Base-by-base conservation (phyloP, 2,888 invertebrate genomes). In the Mechanitis messenoides region DNA sequence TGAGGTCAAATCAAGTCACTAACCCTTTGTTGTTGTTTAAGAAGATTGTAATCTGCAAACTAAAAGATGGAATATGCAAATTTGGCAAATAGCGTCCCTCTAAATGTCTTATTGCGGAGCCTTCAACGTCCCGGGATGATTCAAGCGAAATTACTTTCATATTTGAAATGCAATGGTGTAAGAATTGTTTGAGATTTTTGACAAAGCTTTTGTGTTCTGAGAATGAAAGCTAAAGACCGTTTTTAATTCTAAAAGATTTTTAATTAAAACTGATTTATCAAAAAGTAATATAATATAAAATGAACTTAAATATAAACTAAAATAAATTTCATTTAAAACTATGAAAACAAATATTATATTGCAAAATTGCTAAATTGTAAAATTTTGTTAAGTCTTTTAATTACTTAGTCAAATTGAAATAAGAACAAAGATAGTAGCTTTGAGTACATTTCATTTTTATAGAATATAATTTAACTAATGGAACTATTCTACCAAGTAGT, bases 101-200 rank as follows among this genome's bases (percentile, higher is more conserved):
- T 33, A 58, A 53, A 58, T 42, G 53, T 42, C 38, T 58, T 58
- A 58, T 53, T 42, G 42, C 45, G 47, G 12, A 50, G 53, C n/a
- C 45, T 38, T 28, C 45, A 11, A 53, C 35, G 53, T 53, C 53
- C 45, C 12, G 53, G 31, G 53, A 53, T 31, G n/a, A n/a, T 53
- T 53, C 31, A 35, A 33, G 31, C 20, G 45, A 53, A 53, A 58
- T 53, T 53, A 53, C 53, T 45, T n/a, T n/a, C n/a, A 53, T 53
- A 53, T 45, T 33, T 35, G 58, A 58, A 38, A 50, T 50, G 42
- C 53, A 28, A 35, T 33, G 50, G n/a, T 38, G 28, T 42, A 42
- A 38, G 53, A 58, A 53, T 33, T 42, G 42, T 45, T 53, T 42
- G 5, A 50, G 50, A 50, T 50, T 50, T 50, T 50, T 50, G 50